A percentile compares a stretch with the other conserved stretches of the same genome.
Evolutionary conservation across 2,888 invertebrate genomes (phyloP).

Genomic region (Yponomeuta plumbellus): DNA sequence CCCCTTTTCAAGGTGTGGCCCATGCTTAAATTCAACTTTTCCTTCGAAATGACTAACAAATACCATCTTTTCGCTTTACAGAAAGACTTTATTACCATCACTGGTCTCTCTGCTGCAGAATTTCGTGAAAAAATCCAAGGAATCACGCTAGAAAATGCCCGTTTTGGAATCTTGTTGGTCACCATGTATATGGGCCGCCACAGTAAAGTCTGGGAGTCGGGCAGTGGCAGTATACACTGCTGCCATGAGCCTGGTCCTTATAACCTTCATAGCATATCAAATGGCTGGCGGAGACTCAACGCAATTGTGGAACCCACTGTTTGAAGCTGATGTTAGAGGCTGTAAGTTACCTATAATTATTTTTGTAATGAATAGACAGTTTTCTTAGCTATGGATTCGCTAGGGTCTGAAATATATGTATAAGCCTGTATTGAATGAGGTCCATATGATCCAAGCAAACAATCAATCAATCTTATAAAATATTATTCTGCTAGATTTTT

Average conservation of each 20-base stretch:
- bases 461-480: too few relatives aligned
- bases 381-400: neutral
- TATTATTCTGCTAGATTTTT: too few relatives aligned
- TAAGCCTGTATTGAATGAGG: too few relatives aligned
- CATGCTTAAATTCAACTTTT: neutral
- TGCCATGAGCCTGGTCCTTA: conserved; percentile 83
- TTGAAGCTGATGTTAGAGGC: conserved; percentile 88
- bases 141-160: conserved; percentile 71
- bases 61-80: conserved; percentile 1
- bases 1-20: conserved; percentile 26
- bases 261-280: conserved; percentile 85
- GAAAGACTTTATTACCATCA: neutral
- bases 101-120: neutral
- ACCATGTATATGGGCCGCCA: conserved; percentile 90
- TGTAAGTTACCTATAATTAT: conserved; percentile 74
- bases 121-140: neutral
- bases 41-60: neutral
- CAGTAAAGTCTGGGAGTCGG: conserved; percentile 84
- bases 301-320: conserved; percentile 91
- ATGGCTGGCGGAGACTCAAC: conserved; percentile 92
- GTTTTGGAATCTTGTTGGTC: conserved; percentile 89
- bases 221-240: conserved; percentile 88
- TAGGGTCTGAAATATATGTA: neutral
- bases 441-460: too few relatives aligned
- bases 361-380: neutral